Evolutionary conservation across 1,140 invertebrate species (phyloP).

Genomic region (Oryctes rhinoceros): DNA sequence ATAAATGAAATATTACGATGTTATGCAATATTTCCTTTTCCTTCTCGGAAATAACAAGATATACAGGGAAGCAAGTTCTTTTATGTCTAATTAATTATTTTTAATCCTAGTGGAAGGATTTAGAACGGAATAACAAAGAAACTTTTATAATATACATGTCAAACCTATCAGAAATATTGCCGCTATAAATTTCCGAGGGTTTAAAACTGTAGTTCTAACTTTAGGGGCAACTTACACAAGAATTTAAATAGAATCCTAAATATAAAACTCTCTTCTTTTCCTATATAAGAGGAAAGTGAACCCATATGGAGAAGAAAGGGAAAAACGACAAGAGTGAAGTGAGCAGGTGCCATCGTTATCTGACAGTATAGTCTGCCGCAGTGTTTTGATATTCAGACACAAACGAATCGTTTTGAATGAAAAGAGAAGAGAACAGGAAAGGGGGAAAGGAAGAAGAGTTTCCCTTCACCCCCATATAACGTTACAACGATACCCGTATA

Average conservation of each 20-base stretch:
- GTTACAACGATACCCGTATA: conserved; percentile 35
- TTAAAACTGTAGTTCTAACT: conserved; percentile 21
- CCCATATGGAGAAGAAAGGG: background rate
- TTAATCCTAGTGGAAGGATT: too few relatives aligned
- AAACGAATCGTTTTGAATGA: conserved; percentile 39
- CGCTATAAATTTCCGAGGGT: conserved; percentile 14
- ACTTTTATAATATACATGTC: background rate
- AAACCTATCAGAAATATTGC: conserved; percentile 1
- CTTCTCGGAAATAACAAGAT: too few relatives aligned
- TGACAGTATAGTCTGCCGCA: conserved; percentile 33
- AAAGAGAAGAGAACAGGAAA: conserved; percentile 23
- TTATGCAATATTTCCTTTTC: background rate
- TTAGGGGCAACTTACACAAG: background rate
- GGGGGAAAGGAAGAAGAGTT: background rate
- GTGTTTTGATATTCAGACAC: conserved; percentile 42
- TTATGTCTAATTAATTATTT: too few relatives aligned
- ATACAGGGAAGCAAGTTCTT: too few relatives aligned
- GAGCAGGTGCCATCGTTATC: conserved; percentile 43
- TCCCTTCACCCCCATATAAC: conserved; percentile 30
- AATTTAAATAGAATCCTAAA: conserved; percentile 36
- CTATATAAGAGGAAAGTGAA: background rate
- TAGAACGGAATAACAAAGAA: background rate
- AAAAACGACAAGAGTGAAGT: conserved; percentile 10
- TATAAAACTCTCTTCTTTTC: background rate
- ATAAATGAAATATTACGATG: conserved; percentile 10